A percentile compares a stretch with the other conserved stretches of the same genome.
Conservation (phyloP, 2,113 vertebrate genomes). For the Pseudois nayaur region DNA sequence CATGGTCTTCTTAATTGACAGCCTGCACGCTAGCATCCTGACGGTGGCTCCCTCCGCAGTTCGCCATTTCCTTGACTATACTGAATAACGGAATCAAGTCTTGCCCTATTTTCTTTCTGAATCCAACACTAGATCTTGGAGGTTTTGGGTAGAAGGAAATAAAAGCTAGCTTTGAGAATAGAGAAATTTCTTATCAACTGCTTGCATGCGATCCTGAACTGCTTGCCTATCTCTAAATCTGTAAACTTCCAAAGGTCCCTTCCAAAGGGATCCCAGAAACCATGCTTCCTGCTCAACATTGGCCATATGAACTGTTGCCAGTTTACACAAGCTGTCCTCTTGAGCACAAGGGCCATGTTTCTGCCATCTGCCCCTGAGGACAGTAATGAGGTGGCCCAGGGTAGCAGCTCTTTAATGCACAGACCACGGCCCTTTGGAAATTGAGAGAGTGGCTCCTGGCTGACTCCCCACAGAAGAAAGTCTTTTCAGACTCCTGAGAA, state of each 20-base stretch:
- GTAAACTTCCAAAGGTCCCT: not conserved
- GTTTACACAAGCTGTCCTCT: not conserved
- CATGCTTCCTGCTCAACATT: no score
- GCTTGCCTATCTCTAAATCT: not conserved
- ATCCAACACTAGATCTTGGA: not conserved
- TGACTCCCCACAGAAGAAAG: not conserved
- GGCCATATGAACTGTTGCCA: not conserved
- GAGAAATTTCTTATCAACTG: not conserved
- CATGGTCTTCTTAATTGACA: not conserved
- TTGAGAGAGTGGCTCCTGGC: not conserved
- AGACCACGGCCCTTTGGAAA: not conserved
- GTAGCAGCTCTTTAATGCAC: not conserved
- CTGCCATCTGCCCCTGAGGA: not conserved
- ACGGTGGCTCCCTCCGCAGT: not conserved
- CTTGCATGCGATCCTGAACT: not conserved
- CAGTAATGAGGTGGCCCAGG: not conserved
- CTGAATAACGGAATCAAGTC: not conserved
- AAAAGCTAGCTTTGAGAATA: not conserved
- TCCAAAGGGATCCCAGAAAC: not conserved
- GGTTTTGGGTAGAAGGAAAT: not conserved
- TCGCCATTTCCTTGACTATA: not conserved
- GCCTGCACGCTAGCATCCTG: not conserved
- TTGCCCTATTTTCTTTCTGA: not conserved
- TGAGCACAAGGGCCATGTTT: not conserved
- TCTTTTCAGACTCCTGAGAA: not conserved